A percentile compares a stretch with the other conserved stretches of the same genome.
Evolutionary conservation across 2,797 vertebrate species (phyloP).

Genomic region (Emydoidea blandingii): DNA sequence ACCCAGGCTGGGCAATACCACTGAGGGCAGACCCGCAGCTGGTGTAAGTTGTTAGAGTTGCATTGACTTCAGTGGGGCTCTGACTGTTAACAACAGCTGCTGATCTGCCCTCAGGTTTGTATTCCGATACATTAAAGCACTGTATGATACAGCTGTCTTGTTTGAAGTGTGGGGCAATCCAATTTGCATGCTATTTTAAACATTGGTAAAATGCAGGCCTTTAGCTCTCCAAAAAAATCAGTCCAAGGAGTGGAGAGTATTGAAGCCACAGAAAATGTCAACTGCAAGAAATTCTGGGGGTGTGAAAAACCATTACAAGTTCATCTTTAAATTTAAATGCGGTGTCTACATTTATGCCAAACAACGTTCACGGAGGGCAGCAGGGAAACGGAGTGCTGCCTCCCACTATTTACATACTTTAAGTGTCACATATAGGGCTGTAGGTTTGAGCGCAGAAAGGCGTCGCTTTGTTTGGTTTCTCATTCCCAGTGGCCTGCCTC

Average conservation of each 20-base stretch:
- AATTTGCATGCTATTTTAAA: neutral
- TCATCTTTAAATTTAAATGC: neutral
- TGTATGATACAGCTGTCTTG: neutral
- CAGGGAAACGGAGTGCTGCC: neutral
- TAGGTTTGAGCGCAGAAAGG: conserved; percentile 51
- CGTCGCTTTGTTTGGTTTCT: conserved; percentile 50
- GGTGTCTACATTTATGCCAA: conserved; percentile 1
- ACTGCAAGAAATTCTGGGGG: conserved; percentile 60
- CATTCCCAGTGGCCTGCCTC: neutral
- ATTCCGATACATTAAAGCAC: neutral
- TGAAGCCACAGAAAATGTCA: conserved; percentile 48
- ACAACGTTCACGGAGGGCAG: conserved; percentile 34
- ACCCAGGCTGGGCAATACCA: no score
- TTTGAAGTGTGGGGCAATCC: neutral
- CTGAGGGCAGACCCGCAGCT: neutral
- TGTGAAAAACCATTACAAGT: conserved; percentile 38
- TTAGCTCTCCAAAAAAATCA: neutral
- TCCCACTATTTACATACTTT: conserved; percentile 71
- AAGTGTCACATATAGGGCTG: conserved; percentile 35
- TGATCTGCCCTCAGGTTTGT: neutral
- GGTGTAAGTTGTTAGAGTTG: neutral
- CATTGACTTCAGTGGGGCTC: neutral
- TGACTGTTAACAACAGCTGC: rapidly evolving
- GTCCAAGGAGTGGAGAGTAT: conserved; percentile 6
- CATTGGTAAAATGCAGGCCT: neutral